Evolutionary conservation across 2,113 vertebrate genomes (phyloP).

Genomic region (Falco punctatus): DNA sequence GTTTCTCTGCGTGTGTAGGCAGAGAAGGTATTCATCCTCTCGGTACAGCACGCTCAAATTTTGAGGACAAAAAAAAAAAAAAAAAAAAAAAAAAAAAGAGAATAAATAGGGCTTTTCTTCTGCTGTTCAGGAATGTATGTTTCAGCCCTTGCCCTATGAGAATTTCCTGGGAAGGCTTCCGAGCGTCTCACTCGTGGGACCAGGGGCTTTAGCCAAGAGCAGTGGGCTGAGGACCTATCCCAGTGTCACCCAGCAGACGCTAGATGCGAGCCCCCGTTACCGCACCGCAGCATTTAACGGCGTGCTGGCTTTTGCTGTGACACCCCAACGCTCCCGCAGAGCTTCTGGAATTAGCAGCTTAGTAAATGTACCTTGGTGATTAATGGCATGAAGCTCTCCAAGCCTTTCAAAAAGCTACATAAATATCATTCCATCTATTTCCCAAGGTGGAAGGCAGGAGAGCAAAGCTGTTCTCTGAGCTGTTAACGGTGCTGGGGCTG

Average conservation of each 20-base stretch:
- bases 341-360: background rate
- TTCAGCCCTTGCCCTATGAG: background rate
- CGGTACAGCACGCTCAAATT: background rate
- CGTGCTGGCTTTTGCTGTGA: background rate
- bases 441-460: background rate
- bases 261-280: background rate
- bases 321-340: background rate
- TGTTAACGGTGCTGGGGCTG: background rate
- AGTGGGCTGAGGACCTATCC: background rate
- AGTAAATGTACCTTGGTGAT: background rate
- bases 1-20: background rate
- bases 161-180: background rate
- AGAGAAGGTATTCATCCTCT: background rate
- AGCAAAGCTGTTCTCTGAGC: background rate
- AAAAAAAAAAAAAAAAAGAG: too few species aligned
- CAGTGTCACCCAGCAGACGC: fast-evolving
- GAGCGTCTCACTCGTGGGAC: background rate
- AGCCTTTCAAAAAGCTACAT: background rate
- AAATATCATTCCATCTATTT: background rate
- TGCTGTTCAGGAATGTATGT: background rate
- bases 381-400: background rate
- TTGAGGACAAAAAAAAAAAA: background rate
- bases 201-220: background rate
- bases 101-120: background rate
- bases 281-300: background rate